phyloP scores from a whole-genome alignment of 92 coral and sea anemone species.

The Blastomussa wellsi region DNA sequence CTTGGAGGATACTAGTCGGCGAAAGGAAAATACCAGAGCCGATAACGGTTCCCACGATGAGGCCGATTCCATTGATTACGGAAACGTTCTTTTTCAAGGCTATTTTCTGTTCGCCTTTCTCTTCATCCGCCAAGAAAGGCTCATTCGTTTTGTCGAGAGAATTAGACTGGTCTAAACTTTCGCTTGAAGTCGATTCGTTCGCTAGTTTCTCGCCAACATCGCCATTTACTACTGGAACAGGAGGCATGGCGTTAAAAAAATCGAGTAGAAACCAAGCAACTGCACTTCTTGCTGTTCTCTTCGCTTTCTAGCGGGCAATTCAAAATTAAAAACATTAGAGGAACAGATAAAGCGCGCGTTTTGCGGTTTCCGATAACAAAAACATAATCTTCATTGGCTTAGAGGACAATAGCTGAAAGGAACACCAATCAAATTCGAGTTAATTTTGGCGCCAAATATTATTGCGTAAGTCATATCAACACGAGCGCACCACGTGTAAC shows the following conservation, averaged over 20 bases:
- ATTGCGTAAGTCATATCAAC: constrained; percentile 29
- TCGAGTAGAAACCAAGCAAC: background rate
- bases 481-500: constrained; percentile 33
- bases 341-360: constrained; percentile 19
- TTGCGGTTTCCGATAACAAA: constrained; percentile 21
- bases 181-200: constrained; percentile 44
- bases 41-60: constrained; percentile 95
- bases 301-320: constrained; percentile 29
- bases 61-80: constrained; percentile 79
- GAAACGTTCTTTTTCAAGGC: constrained; percentile 78
- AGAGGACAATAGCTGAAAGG: background rate
- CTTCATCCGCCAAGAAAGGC: constrained; percentile 56
- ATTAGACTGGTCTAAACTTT: constrained; percentile 41
- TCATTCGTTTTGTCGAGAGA: constrained; percentile 52
- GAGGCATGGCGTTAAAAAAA: constrained; percentile 45
- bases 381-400: constrained; percentile 32
- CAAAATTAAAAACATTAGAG: constrained; percentile 16
- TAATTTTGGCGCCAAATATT: constrained; percentile 25
- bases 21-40: constrained; percentile 98
- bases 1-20: constrained; percentile 81
- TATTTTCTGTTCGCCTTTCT: constrained; percentile 35
- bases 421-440: constrained; percentile 23
- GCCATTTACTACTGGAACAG: constrained; percentile 51
- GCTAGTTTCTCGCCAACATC: constrained; percentile 62
- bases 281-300: background rate